Conservation (phyloP, 2,797 vertebrate genomes). For the Prionace glauca region DNA sequence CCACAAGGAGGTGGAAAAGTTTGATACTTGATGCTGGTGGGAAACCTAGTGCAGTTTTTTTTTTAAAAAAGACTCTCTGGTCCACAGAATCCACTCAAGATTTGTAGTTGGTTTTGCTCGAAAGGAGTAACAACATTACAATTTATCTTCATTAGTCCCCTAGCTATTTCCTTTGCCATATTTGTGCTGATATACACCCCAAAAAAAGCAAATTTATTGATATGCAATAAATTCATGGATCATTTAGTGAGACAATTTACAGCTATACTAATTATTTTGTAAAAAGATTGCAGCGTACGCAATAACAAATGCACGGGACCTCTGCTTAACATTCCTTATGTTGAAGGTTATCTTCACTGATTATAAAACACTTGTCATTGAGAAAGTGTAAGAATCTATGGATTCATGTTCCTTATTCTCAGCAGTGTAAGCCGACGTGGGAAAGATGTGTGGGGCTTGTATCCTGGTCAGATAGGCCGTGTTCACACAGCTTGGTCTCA, state of each 20-base stretch:
- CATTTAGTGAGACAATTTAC: not conserved
- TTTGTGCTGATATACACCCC: not conserved
- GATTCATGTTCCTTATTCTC: constrained; percentile 31
- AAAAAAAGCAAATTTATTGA: not conserved
- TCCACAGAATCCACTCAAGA: not conserved
- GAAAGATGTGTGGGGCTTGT: constrained; percentile 46
- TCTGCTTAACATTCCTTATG: not conserved
- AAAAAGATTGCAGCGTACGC: not conserved
- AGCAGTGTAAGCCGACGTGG: constrained; percentile 44
- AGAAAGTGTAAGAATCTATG: not conserved
- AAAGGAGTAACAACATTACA: not conserved
- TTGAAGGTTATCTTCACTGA: not conserved
- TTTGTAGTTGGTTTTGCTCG: not conserved
- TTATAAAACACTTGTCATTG: not conserved
- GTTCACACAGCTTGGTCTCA: constrained; percentile 19
- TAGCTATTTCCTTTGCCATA: not conserved
- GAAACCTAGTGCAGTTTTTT: not conserved
- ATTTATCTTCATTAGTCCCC: not conserved
- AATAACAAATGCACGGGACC: not conserved
- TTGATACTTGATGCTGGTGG: not conserved
- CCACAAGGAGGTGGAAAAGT: not conserved
- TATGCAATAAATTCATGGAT: not conserved
- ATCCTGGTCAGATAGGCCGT: constrained; percentile 43
- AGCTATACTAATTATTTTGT: not conserved
- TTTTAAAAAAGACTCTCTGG: not conserved